These are phyloP conservation scores for Gavia stellata DNA, from an alignment of 2,113 vertebrate species.

Conservation along the genomic window DNA sequence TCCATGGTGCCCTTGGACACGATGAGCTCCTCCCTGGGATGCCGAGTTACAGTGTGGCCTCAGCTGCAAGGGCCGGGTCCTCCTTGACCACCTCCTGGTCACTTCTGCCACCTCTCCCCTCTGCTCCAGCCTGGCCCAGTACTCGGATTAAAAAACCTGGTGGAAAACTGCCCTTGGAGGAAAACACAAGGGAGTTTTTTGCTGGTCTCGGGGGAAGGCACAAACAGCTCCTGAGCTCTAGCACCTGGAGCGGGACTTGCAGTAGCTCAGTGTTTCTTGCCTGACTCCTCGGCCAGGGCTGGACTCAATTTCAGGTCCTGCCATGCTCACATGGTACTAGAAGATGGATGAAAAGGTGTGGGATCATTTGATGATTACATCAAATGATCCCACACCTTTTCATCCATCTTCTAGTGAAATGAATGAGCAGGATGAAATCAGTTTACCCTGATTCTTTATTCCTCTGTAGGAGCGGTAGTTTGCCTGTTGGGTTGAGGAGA, in stretches of 20 bases:
- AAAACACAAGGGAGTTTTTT: not conserved
- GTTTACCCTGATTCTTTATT: not conserved
- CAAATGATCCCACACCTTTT: no score
- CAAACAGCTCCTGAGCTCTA: not conserved
- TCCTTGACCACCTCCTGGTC: not conserved
- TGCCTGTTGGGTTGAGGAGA: not conserved
- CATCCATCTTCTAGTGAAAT: no score
- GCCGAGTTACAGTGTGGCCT: not conserved
- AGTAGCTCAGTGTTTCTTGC: not conserved
- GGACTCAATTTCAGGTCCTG: not conserved
- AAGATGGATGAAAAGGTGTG: not conserved
- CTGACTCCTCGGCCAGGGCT: not conserved
- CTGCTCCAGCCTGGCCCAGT: not conserved
- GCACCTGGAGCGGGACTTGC: not conserved
- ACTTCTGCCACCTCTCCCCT: not conserved
- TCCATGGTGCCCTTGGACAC: not conserved
- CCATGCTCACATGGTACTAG: not conserved
- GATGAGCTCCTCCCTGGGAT: not conserved
- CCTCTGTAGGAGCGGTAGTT: not conserved
- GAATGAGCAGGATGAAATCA: not conserved
- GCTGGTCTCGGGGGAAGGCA: not conserved
- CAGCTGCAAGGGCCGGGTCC: not conserved
- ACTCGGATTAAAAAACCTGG: not conserved
- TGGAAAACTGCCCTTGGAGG: not conserved
- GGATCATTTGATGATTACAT: not conserved